Base-by-base conservation (phyloP, 2,113 vertebrate species). In the Leucopternis melanops region DNA sequence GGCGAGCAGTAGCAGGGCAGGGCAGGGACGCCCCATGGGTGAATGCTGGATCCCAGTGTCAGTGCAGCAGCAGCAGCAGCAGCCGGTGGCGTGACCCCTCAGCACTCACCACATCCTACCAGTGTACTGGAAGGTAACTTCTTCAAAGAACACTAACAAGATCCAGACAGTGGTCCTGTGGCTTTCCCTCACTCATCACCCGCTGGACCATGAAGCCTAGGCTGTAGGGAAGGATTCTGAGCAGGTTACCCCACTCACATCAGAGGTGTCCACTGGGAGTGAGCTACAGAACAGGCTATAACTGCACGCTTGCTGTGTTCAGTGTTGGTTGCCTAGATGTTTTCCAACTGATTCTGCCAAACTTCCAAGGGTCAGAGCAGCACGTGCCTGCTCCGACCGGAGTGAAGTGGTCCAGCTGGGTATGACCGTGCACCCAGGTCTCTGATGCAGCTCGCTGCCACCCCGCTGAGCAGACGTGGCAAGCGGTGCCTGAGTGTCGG, bases 81-180 rank as follows among this genome's bases (percentile, higher is more conserved):
- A 8, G 11, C 20, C 1, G 1, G 22, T 7, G 0, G n/a, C 1
- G 4, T 6, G 3, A 50, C 29, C 44, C 9, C 66, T 34, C 18
- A 2, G 66, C 36, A 7, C 81, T 47, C 44, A 11, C 18, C 3
- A 3, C 18, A 8, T 42, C n/a, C 66, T 13, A 10, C 44, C 18
- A 1, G 55, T 5, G 4, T 8, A 31, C 54, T 38, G 52, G 34
- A 31, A 32, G 34, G 54, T 34, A 49, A 42, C 23, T 50, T 32
- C 45, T 50, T 34, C 29, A 49, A 26, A 66, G 32, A 69, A 20
- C 45, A 11, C 27, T 36, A 36, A n/a, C 3, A 2, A 52, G 17
- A 52, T 19, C 10, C 44, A 67, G n/a, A 17, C 25, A 59, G 45
- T 2, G 8, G 13, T 40, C 22, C 55, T 38, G 38, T 14, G 17